These are phyloP conservation scores for human DNA, from an alignment of 2,113 vertebrate species.

Conservation along the genomic window DNA sequence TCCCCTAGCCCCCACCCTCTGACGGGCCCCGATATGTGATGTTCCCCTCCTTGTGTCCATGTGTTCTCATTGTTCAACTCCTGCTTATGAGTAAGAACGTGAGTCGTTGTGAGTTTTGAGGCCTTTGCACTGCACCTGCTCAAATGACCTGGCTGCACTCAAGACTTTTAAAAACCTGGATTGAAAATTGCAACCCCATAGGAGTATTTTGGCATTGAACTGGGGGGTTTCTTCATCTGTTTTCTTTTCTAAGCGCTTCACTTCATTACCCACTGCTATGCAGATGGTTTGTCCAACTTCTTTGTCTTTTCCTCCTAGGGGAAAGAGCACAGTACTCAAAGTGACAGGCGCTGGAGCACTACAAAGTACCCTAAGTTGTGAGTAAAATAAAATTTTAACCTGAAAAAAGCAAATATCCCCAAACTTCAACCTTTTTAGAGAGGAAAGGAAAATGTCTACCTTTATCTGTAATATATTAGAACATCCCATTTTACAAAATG, in stretches of 20 bases:
- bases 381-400: background rate
- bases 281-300: background rate
- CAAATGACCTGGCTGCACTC: background rate
- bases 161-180: background rate
- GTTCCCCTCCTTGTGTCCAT: too few relatives aligned
- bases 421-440: background rate
- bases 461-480: background rate
- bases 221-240: background rate
- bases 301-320: background rate
- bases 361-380: background rate
- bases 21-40: too few relatives aligned
- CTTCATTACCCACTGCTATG: too few relatives aligned
- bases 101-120: background rate
- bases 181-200: background rate
- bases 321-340: background rate
- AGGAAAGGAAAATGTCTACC: background rate
- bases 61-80: too few relatives aligned
- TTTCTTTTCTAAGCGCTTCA: background rate
- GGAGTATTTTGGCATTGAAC: background rate
- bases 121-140: background rate
- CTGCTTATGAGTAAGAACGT: too few relatives aligned
- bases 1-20: too few relatives aligned
- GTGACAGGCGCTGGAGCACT: background rate
- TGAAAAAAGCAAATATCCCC: background rate
- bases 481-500: background rate